These are phyloP conservation scores for Oceanodroma tethys DNA, from an alignment of 2,113 vertebrate species.

Conservation along the genomic window DNA sequence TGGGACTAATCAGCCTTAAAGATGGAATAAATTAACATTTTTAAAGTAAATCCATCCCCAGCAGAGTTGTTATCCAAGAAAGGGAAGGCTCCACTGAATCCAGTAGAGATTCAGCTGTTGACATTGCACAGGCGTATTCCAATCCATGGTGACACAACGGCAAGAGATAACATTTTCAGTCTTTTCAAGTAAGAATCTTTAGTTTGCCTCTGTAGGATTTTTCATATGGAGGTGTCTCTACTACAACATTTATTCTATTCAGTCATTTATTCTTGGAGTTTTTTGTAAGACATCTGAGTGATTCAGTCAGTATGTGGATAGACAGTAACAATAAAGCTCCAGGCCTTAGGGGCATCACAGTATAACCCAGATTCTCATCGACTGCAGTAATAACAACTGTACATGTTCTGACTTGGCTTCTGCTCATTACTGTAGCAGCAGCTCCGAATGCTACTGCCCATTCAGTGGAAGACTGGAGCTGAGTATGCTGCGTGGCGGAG, in stretches of 20 bases:
- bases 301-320: background rate
- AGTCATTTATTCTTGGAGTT: background rate
- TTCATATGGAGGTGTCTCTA: background rate
- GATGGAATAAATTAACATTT: background rate
- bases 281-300: background rate
- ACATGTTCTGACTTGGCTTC: background rate
- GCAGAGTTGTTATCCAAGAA: background rate
- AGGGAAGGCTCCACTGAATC: background rate
- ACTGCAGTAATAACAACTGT: background rate
- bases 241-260: background rate
- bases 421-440: background rate
- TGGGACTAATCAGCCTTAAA: background rate
- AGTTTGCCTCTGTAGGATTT: background rate
- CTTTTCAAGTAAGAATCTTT: background rate
- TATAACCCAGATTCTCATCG: background rate
- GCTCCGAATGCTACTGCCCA: background rate
- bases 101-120: background rate
- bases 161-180: background rate
- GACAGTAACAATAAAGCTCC: background rate
- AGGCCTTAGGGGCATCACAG: background rate
- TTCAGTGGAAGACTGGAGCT: background rate
- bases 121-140: background rate
- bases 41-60: background rate
- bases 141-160: background rate
- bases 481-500: background rate